A percentile compares a stretch with the other conserved stretches of the same genome.
Conservation (phyloP, 2,888 invertebrate species). For the Buathra laborator region DNA sequence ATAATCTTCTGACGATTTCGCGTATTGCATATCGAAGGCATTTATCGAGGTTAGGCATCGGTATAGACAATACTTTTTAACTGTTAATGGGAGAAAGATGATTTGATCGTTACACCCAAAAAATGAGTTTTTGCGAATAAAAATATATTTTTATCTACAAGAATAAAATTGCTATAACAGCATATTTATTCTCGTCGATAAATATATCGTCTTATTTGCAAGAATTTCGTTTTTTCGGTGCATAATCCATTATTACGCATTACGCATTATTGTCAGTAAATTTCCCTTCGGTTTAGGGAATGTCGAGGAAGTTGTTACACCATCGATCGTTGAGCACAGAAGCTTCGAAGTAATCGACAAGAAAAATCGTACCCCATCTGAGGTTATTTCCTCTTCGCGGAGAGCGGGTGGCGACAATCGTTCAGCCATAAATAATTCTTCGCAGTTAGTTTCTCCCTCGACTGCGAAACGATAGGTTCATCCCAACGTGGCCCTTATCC, state of each 20-base stretch:
- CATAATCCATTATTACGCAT: too few relatives aligned
- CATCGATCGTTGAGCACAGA: conserved; percentile 1
- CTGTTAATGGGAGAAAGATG: too few relatives aligned
- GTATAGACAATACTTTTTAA: too few relatives aligned
- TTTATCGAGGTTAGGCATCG: not conserved
- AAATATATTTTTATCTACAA: too few relatives aligned
- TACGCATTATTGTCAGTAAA: not conserved
- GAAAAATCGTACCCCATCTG: conserved; percentile 22
- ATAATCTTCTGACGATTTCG: not conserved
- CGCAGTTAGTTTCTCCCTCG: conserved; percentile 22
- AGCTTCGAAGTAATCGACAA: not conserved
- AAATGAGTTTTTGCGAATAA: too few relatives aligned
- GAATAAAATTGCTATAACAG: too few relatives aligned
- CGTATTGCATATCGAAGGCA: not conserved
- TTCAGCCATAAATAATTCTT: conserved; percentile 22
- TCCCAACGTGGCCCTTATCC: not conserved
- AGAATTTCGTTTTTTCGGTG: too few relatives aligned
- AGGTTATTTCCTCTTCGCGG: not conserved
- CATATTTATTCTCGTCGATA: too few relatives aligned
- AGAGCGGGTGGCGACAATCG: conserved; percentile 22
- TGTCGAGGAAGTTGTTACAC: not conserved
- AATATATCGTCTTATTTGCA: too few relatives aligned
- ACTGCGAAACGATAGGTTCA: conserved; percentile 14
- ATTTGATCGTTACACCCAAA: too few relatives aligned
- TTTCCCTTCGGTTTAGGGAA: not conserved